Conservation (phyloP, 2,888 invertebrate genomes). For the Andrena flavipes region DNA sequence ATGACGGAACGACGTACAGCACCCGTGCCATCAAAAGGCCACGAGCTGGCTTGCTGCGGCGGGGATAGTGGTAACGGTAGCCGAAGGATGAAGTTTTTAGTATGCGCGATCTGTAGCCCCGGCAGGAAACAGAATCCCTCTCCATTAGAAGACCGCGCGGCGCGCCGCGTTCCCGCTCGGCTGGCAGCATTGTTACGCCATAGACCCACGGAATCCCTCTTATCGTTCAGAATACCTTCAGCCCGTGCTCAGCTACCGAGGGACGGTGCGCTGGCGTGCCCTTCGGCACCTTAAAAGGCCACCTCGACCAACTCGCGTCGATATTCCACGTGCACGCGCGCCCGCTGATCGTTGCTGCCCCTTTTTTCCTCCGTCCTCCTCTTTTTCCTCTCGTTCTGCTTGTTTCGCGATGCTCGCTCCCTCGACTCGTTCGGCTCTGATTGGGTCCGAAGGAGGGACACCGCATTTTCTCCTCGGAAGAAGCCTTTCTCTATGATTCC, state of each 20-base stretch:
- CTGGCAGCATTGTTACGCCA: conserved; percentile 76
- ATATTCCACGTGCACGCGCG: conserved; percentile 25
- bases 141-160: conserved; percentile 68
- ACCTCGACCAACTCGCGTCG: conserved; percentile 40
- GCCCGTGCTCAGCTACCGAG: conserved; percentile 27
- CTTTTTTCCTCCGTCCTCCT: conserved; percentile 7
- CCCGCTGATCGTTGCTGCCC: conserved; percentile 28
- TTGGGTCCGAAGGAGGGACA: background rate
- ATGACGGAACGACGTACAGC: conserved; percentile 16
- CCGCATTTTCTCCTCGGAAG: background rate
- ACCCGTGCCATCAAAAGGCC: conserved; percentile 1
- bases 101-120: conserved; percentile 81
- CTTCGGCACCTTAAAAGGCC: conserved; percentile 70
- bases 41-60: background rate
- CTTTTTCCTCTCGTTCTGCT: background rate
- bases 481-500: background rate
- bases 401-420: background rate
- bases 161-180: conserved; percentile 42
- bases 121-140: conserved; percentile 81
- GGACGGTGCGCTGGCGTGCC: conserved; percentile 50
- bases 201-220: conserved; percentile 64
- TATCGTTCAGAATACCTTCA: conserved; percentile 66
- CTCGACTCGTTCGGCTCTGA: background rate
- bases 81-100: conserved; percentile 72
- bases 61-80: conserved; percentile 43